These are phyloP conservation scores for Lottia gigantea DNA, from an alignment of 2,888 invertebrate genomes.

Conservation along the genomic window DNA sequence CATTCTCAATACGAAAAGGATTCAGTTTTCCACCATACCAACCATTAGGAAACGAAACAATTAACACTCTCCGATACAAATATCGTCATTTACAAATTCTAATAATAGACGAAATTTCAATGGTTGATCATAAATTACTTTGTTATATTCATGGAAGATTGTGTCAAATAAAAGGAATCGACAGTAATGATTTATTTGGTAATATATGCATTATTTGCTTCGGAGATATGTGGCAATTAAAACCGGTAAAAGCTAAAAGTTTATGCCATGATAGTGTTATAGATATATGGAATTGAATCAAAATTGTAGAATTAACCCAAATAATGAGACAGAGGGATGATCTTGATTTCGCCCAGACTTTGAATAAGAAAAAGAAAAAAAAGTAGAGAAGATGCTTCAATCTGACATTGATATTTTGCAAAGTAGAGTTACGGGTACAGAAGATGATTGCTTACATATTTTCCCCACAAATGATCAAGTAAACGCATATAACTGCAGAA, in stretches of 20 bases:
- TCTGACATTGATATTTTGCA: conserved; percentile 16
- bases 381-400: conserved; percentile 4
- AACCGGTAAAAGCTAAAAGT: conserved; percentile 23
- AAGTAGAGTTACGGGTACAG: conserved; percentile 18
- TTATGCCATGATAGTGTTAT: not conserved
- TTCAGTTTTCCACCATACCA: no score
- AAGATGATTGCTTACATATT: conserved; percentile 23
- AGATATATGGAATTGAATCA: conserved; percentile 26
- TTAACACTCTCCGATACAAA: no score
- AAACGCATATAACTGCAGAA: conserved; percentile 20
- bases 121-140: no score
- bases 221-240: no score
- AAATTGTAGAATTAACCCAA: conserved; percentile 22
- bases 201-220: no score
- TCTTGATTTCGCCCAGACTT: conserved; percentile 18
- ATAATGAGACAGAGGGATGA: conserved; percentile 28
- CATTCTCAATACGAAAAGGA: no score
- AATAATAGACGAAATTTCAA: no score
- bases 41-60: no score
- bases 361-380: conserved; percentile 23
- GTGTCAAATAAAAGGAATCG: no score
- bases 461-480: conserved; percentile 27
- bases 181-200: no score
- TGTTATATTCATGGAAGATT: no score
- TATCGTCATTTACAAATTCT: no score